A percentile compares a stretch with the other conserved stretches of the same genome.
These are phyloP conservation scores for Heliconius charithonia DNA, from an alignment of 2,888 invertebrate genomes.

Conservation along the genomic window DNA sequence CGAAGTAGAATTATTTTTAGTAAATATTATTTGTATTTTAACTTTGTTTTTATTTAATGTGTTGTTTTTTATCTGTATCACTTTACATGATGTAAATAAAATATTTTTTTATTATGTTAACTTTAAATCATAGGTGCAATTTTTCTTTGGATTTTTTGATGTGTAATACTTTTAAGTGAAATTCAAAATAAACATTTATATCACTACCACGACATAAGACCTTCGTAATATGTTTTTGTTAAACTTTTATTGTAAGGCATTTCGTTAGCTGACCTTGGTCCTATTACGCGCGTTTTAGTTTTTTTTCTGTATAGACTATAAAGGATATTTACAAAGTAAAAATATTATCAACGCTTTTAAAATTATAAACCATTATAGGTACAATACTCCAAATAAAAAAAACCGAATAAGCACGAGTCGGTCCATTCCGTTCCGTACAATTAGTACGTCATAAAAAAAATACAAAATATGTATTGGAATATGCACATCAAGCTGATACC, in stretches of 20 bases:
- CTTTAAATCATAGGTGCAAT: neutral
- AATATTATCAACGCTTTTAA: neutral
- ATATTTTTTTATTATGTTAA: neutral
- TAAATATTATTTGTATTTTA: neutral
- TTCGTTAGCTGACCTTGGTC: constrained; percentile 12
- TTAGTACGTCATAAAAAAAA: neutral
- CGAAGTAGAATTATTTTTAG: neutral
- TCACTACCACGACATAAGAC: neutral
- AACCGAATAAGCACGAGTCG: no score
- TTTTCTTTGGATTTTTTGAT: neutral
- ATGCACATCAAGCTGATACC: no score
- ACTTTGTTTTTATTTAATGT: neutral
- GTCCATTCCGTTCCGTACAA: no score
- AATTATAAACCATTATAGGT: no score
- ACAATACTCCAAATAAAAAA: no score
- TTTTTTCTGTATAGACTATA: neutral
- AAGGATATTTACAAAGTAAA: neutral
- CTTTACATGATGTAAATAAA: neutral
- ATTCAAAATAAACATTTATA: neutral
- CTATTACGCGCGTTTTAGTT: neutral
- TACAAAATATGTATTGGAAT: neutral
- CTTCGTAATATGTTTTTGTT: constrained; percentile 15
- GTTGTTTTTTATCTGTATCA: neutral
- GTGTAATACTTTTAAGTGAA: neutral
- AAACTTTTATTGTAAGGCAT: constrained; percentile 5